Conservation (phyloP, 64 coral and sea anemone genomes). For the Montipora efflorescens region DNA sequence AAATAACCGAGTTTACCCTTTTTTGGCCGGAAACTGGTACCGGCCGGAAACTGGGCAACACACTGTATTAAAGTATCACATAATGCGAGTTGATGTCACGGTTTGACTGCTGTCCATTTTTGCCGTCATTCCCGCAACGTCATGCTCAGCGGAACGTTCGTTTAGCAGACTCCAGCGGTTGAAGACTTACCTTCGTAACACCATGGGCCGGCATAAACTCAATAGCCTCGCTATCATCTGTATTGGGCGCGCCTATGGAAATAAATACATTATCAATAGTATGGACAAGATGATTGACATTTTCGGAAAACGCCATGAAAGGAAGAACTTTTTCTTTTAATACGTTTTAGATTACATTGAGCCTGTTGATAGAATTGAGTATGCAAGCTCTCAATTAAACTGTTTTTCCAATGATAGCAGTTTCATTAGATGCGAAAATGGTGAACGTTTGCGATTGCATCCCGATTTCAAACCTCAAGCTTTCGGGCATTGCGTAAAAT, state of each 20-base stretch:
- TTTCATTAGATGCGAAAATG: slow-evolving; percentile 10
- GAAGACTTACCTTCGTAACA: neutral
- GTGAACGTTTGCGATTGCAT: slow-evolving; percentile 1
- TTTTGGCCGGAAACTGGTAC: no score
- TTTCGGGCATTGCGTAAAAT: neutral
- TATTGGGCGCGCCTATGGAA: no score
- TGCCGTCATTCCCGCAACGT: slow-evolving; percentile 1
- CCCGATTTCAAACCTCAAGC: neutral
- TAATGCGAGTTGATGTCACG: no score
- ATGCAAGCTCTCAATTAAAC: neutral
- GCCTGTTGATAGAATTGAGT: neutral
- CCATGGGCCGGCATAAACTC: neutral
- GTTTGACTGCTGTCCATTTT: neutral
- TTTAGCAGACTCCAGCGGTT: neutral
- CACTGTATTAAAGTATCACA: no score
- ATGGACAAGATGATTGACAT: neutral
- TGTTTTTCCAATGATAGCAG: slow-evolving; percentile 17
- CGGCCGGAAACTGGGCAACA: no score
- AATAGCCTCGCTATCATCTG: neutral
- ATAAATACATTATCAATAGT: no score
- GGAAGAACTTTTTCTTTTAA: slow-evolving; percentile 10
- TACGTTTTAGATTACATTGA: neutral
- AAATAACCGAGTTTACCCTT: no score
- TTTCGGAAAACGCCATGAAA: neutral
- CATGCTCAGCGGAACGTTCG: neutral